Conservation (phyloP, 2,797 vertebrate species). For the Paratrypauchen microcephalus region DNA sequence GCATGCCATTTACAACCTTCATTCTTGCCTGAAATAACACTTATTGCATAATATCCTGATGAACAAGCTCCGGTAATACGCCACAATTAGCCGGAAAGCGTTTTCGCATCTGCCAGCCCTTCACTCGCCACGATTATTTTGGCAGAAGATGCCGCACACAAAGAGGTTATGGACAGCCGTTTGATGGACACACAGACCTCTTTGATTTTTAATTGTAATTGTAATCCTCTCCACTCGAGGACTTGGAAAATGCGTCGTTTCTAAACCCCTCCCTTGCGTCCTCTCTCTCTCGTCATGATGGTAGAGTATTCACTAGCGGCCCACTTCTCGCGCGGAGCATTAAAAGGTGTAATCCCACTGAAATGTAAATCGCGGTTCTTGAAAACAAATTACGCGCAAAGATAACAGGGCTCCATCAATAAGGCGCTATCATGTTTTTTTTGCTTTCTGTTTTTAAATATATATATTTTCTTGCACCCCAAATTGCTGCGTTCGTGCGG, state of each 20-base stretch:
- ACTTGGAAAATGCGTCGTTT: conserved; percentile 83
- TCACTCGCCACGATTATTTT: conserved; percentile 62
- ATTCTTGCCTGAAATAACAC: conserved; percentile 79
- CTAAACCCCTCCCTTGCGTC: conserved; percentile 80
- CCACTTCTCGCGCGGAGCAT: conserved; percentile 84
- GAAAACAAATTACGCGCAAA: conserved; percentile 90
- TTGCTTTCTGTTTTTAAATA: conserved; percentile 35
- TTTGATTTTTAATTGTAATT: conserved; percentile 94
- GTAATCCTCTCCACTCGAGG: conserved; percentile 86
- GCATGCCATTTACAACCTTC: conserved; percentile 73
- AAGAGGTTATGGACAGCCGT: conserved; percentile 72
- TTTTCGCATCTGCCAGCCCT: conserved; percentile 70
- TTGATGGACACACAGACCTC: conserved; percentile 80
- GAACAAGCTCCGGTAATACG: conserved; percentile 66
- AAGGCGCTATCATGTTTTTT: conserved; percentile 52
- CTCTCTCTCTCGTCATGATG: conserved; percentile 52
- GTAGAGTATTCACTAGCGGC: conserved; percentile 74
- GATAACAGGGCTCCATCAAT: conserved; percentile 84
- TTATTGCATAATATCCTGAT: conserved; percentile 78
- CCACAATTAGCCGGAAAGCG: conserved; percentile 68
- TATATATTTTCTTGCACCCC: conserved; percentile 70
- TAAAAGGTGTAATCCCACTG: conserved; percentile 93
- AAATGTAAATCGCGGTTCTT: conserved; percentile 96
- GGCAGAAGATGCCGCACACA: conserved; percentile 72
- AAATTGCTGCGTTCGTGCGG: conserved; percentile 76